These are phyloP conservation scores for Eristalinus aeneus DNA, from an alignment of 2,888 invertebrate species.

Conservation along the genomic window DNA sequence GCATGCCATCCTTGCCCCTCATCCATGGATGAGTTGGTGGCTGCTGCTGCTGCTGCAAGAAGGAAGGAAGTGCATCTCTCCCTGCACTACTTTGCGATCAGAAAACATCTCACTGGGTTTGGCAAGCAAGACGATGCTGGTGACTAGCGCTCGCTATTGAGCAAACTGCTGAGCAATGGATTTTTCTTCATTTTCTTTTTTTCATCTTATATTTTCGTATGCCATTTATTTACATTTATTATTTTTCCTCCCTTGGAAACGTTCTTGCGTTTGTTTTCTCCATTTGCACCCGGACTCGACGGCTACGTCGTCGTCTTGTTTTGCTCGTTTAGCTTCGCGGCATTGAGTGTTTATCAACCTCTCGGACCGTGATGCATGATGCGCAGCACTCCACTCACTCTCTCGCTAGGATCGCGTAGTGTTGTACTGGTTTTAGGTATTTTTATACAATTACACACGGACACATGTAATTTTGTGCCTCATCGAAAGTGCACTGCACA, in stretches of 20 bases:
- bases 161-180: conserved; percentile 60
- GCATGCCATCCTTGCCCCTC: conserved; percentile 12
- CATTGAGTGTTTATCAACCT: conserved; percentile 71
- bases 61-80: conserved; percentile 39
- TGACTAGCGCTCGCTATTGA: conserved; percentile 2
- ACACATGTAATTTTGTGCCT: neutral
- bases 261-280: conserved; percentile 19
- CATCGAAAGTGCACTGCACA: conserved; percentile 41
- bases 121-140: neutral
- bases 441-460: conserved; percentile 5
- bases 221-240: conserved; percentile 69
- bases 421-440: conserved; percentile 38
- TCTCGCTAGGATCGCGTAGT: conserved; percentile 8
- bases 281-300: neutral
- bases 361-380: conserved; percentile 4
- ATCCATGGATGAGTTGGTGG: neutral
- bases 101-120: conserved; percentile 37
- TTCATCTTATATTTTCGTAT: conserved; percentile 34
- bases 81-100: conserved; percentile 29
- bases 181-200: conserved; percentile 4
- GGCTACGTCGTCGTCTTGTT: conserved; percentile 29
- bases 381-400: neutral
- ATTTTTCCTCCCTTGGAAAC: conserved; percentile 61
- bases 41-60: neutral
- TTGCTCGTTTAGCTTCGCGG: conserved; percentile 53